Evolutionary conservation across 2,113 vertebrate genomes (phyloP), one percentile per base, ranked within the genome.

Genomic region (Tenrec ecaudatus): DNA sequence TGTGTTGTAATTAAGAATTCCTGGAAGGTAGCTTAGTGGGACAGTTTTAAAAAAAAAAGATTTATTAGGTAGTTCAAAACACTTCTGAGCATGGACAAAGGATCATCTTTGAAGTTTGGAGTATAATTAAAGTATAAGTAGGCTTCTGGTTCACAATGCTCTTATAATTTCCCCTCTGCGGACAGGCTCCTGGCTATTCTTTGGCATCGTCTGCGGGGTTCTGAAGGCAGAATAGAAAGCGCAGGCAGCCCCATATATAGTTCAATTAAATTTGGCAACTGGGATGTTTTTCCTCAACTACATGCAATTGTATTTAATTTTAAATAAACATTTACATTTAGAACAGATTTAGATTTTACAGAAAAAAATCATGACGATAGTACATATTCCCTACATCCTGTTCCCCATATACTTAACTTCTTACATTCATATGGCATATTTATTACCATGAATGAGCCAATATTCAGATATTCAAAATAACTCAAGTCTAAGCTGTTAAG

Each of bases 71-170:
- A 91, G 81, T 95, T 89, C 90, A 5, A 76, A 95, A 93, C 94
- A 91, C 80, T 58, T 84, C 53, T 94, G 31, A 96, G 84, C 89
- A 43, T 88, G 60, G 33, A 94, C 73, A 96, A 97, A 97, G 31
- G 17, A n/a, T 96, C 96, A 82, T 86, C 90, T 98, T 96, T 97
- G 93, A 97, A 95, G 91, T 93, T 19, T 88, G 58, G 64, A 94
- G 96, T 15, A 15, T 89, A 96, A 95, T 93, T 96, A 90, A 92
- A 94, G 88, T 77, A 60, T 77, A 93, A 91, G 66, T 43, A 96
- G 78, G 62, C 82, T 85, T 84, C 38, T 89, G 89, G 77, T 82
- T 89, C 85, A 83, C 82, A 88, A 47, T 31, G 31, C 31, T 57
- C 43, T 76, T 76, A 73, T 14, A 64, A 73, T 83, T 94, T 91